phyloP scores from a whole-genome alignment of 1,140 invertebrate species.

The Leptestheria dahalacensis region DNA sequence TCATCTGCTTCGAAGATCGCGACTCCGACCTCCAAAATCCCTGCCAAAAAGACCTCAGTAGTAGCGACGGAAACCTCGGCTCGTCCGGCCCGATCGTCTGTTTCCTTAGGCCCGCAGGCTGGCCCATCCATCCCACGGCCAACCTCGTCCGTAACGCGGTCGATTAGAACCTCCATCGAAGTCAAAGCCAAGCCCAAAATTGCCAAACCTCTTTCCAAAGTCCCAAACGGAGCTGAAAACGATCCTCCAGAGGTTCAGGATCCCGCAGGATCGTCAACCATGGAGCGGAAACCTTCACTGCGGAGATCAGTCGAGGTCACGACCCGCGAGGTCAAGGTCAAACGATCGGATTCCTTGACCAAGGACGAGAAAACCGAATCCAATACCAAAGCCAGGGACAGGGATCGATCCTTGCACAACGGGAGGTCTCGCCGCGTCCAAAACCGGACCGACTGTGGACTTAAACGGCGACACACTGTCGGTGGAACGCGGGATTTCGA shows the following conservation, averaged over 20 bases:
- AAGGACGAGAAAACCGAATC: conserved; percentile 69
- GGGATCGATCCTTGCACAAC: conserved; percentile 24
- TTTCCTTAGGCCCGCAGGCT: too few relatives aligned
- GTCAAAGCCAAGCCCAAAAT: background rate
- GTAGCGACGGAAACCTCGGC: background rate
- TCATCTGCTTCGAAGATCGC: background rate
- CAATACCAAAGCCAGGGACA: conserved; percentile 35
- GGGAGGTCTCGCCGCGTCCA: conserved; percentile 27
- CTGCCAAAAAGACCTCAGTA: background rate
- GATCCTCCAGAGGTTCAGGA: background rate
- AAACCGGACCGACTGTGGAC: conserved; percentile 57
- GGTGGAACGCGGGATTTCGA: conserved; percentile 74
- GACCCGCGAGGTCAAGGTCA: conserved; percentile 23
- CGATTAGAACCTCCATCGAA: background rate
- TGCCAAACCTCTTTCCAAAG: too few relatives aligned
- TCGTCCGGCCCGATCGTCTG: background rate
- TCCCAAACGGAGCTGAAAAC: too few relatives aligned
- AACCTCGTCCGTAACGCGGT: background rate
- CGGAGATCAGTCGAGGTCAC: conserved; percentile 4
- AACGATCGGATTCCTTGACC: conserved; percentile 43
- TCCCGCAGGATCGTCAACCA: too few relatives aligned
- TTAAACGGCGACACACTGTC: conserved; percentile 78
- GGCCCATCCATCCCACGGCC: too few relatives aligned
- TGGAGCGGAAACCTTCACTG: too few relatives aligned
- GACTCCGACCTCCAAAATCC: background rate